phyloP scores from a whole-genome alignment of 2,888 invertebrate species.

The Pristionchus mayeri region DNA sequence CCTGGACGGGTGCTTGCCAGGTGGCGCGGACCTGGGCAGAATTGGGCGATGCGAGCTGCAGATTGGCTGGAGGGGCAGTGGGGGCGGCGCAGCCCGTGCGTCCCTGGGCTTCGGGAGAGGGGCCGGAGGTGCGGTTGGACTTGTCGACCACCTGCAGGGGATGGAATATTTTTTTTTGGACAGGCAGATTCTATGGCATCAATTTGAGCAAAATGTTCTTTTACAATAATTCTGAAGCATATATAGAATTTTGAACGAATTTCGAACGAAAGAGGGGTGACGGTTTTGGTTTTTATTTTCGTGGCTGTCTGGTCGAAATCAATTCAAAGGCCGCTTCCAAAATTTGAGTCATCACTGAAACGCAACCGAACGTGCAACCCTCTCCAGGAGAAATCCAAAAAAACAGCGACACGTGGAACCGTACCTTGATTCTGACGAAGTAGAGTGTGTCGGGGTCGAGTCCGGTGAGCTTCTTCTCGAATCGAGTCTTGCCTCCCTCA shows the following conservation, averaged over 20 bases:
- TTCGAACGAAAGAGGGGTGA: too few species aligned
- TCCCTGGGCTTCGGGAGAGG: conserved; percentile 76
- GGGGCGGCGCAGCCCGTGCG: conserved; percentile 76
- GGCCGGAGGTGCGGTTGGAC: conserved; percentile 66
- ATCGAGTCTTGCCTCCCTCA: conserved; percentile 70
- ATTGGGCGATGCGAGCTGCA: conserved; percentile 70
- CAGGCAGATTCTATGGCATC: too few species aligned
- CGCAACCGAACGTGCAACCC: too few species aligned
- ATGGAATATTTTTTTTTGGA: not conserved
- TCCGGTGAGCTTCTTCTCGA: conserved; percentile 75
- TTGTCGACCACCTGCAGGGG: conserved; percentile 73
- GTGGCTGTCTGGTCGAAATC: too few species aligned
- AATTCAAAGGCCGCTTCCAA: too few species aligned
- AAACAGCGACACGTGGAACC: too few species aligned
- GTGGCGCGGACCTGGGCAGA: conserved; percentile 68
- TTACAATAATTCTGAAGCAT: too few species aligned
- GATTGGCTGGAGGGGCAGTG: conserved; percentile 73
- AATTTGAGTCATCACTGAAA: too few species aligned
- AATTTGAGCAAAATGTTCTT: too few species aligned
- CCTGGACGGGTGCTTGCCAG: conserved; percentile 75
- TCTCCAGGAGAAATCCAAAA: too few species aligned
- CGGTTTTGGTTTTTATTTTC: too few species aligned
- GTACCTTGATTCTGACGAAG: conserved; percentile 76
- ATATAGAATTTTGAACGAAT: too few species aligned
- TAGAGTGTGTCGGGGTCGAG: conserved; percentile 78